Evolutionary conservation across 1,140 invertebrate genomes (phyloP), one percentile per base, ranked within the genome.

Genomic region (Drosophila kohkoa): DNA sequence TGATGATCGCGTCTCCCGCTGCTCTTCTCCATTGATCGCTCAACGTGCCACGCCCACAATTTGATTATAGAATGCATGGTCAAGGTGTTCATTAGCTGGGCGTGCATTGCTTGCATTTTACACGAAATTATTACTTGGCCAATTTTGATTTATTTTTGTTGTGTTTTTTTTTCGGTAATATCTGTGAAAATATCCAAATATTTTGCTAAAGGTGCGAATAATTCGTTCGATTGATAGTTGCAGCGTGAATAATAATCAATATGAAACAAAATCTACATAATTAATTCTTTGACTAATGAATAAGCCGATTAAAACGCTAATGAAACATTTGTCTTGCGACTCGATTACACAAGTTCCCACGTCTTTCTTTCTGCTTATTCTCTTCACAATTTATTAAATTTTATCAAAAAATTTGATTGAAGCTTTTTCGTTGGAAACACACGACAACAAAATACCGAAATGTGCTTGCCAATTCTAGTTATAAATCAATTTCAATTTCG

Each of bases 11-110:
- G 48, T 30, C 7, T n/a, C 46, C 63, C 71, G 35, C 51, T 55
- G 25, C 38, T 28, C 70, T 71, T 67, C 73, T 67, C 73, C 75
- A 48, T 25, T 32, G 28, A 49, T 25, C 48, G 48, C 54, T 38
- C 72, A 69, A 70, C 76, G 68, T 52, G 83, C 45, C 85, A 88
- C 83, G 83, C 83, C 83, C 80, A 71, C 77, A 64, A 77, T 67
- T 75, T 83, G 73, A 87, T 82, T 77, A 87, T 65, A 64, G 65
- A 66, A 74, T 67, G 46, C 60, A 51, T 43, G 35, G 68, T 55
- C 70, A 78, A 73, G 15, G 71, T 78, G 79, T 73, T 73, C 52
- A 75, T 81, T 75, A 64, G 55, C 41, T 67, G 65, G 75, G 71
- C 70, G 75, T 74, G 51, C 35, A 41, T 62, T 49, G 32, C 43